Evolutionary conservation across 2,113 vertebrate species (phyloP), one percentile per base, ranked within the genome.

Genomic region (Narcine bancroftii): DNA sequence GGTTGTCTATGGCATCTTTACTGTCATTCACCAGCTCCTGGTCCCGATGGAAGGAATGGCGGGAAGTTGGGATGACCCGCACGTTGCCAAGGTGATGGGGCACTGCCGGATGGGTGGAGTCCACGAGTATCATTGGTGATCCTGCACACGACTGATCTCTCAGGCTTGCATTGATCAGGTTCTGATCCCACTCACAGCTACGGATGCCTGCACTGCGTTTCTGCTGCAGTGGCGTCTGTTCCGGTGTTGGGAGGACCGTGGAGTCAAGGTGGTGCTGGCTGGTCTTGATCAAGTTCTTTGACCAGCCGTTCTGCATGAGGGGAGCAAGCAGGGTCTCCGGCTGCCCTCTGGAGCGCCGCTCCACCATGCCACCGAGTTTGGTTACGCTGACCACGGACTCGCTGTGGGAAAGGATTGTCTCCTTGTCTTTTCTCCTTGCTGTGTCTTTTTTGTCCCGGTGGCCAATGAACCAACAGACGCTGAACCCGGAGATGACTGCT

Each of bases 211-310:
- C 93, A 92, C 96, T 95, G 47, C 97, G 96, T 92, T 99, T 99
- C 93, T 99, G 98, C 92, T 98, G 98, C 95, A 98, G 95, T 0
- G 98, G 98, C 0, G 98, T 99, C 95, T 99, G 98, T 95, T 99
- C 98, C 0, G 98, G 98, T 0, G 98, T 99, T 45, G 98, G 98
- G 93, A 99, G 95, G 91, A 99, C 95, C 33, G 97, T 98, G 0
- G 97, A 96, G 93, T 98, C 97, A 95, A 99, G 95, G 72, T 98
- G 97, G 39, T 96, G 95, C 0, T 95, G 95, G 92, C 93, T 92
- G 3, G 95, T 95, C 92, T 96, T 96, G 92, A 93, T 94, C 93
- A 95, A 91, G 69, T 95, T 97, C 93, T 97, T 97, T 73, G 97
- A 95, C 98, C 98, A 99, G 66, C 97, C 97, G 11, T 98, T 98